Base-by-base conservation (phyloP, 2,113 vertebrate genomes). In the Strigops habroptila region DNA sequence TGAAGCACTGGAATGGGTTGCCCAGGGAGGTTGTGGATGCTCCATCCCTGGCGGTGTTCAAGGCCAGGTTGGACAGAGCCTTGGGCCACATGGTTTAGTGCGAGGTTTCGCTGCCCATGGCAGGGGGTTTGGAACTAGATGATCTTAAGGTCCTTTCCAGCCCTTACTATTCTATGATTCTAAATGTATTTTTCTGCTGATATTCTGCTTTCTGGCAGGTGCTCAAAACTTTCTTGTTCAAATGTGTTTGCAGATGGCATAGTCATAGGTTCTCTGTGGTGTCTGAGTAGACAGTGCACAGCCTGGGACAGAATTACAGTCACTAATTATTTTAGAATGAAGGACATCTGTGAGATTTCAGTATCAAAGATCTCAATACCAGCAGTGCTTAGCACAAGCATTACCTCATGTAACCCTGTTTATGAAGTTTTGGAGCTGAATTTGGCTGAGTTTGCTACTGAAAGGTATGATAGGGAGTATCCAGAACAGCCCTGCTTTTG, bases 321-420 rank as follows among this genome's bases (percentile, higher is more conserved):
- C 59, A 1, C 67, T 96, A 82, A 95, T 95, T 90, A 89, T 95
- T 95, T 95, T 71, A 91, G 81, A 92, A 91, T 0, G 4, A 89
- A 92, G 77, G 89, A 69, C 83, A 87, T 86, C 78, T 93, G 93
- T 91, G 91, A 87, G 69, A 93, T 93, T 93, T 95, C 92, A 93
- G 6, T 87, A 95, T 91, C 86, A 92, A 92, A 91, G 18, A 1
- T 60, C 51, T 86, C 1, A 0, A 35, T 75, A 63, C 23, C 60
- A 71, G 68, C 80, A 67, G 39, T 27, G 62, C 77, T 74, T 43
- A 48, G 64, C 81, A 71, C 33, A 60, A 46, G 76, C 60, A 14
- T 64, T 70, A 39, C 35, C 25, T 48, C 41, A 28, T 62, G 14
- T 35, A 53, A 53, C 62, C 71, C 49, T 39, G 31, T 27, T 81